phyloP scores from a whole-genome alignment of 2,888 invertebrate species.

The Netelia fuscicornis region DNA sequence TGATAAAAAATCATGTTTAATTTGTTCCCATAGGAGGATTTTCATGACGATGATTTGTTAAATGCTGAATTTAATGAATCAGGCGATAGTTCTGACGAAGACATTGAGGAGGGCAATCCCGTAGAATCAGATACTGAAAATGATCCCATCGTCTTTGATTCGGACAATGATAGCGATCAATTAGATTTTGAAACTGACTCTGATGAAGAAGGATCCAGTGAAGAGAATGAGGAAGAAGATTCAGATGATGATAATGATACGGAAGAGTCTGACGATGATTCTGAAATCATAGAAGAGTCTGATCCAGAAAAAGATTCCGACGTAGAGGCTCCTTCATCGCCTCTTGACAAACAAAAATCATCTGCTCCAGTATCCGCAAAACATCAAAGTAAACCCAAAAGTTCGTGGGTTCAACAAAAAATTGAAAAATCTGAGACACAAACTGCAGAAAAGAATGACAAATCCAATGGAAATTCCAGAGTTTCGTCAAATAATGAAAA shows the following conservation, averaged over 20 bases:
- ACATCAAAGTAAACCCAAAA: slow-evolving; percentile 38
- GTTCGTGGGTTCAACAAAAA: slow-evolving; percentile 22
- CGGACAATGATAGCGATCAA: slow-evolving; percentile 86
- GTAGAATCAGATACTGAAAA: slow-evolving; percentile 84
- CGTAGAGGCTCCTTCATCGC: not conserved
- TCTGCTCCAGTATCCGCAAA: not conserved
- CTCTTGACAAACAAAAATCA: not conserved
- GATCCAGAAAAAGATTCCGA: slow-evolving; percentile 27
- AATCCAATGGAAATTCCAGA: slow-evolving; percentile 57
- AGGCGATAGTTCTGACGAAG: slow-evolving; percentile 85
- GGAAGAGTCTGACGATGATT: slow-evolving; percentile 42
- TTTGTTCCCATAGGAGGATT: slow-evolving; percentile 75
- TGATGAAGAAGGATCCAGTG: slow-evolving; percentile 63
- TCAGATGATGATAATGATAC: slow-evolving; percentile 42
- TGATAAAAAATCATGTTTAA: slow-evolving; percentile 14
- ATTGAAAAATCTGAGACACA: slow-evolving; percentile 31
- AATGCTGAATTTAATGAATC: slow-evolving; percentile 80
- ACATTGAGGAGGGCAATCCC: slow-evolving; percentile 84
- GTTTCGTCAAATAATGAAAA: slow-evolving; percentile 53
- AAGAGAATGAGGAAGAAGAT: slow-evolving; percentile 48
- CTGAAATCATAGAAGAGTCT: slow-evolving; percentile 47
- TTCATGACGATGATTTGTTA: slow-evolving; percentile 78
- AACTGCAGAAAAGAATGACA: slow-evolving; percentile 6
- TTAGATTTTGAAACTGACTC: slow-evolving; percentile 71
- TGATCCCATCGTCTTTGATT: slow-evolving; percentile 85